Evolutionary conservation across 2,113 vertebrate species (phyloP).

Genomic region (Tachysurus vachellii): DNA sequence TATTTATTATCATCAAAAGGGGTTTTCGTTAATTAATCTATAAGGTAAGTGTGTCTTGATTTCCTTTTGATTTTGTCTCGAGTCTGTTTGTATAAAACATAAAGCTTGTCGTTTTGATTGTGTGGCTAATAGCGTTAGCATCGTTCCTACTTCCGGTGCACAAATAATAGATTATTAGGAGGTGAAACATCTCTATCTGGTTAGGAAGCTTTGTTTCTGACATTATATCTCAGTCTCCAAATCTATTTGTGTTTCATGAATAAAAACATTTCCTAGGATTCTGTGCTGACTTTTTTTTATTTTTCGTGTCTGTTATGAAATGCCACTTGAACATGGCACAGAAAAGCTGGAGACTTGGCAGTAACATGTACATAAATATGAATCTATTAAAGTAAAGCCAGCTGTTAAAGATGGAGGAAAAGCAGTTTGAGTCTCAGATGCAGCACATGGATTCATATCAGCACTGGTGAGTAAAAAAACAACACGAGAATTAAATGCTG

Average conservation of each 20-base stretch:
- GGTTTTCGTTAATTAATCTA: neutral
- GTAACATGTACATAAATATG: slow-evolving; percentile 60
- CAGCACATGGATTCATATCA: slow-evolving; percentile 74
- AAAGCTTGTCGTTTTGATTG: neutral
- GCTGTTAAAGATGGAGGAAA: slow-evolving; percentile 72
- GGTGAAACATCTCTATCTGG: neutral
- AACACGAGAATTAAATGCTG: neutral
- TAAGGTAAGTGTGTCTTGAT: slow-evolving; percentile 11
- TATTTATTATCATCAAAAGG: neutral
- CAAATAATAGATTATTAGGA: neutral
- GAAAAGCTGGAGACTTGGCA: neutral
- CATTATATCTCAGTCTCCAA: neutral
- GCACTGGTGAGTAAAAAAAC: slow-evolving; percentile 72
- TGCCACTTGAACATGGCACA: neutral
- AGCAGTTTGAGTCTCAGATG: slow-evolving; percentile 72
- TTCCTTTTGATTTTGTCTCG: neutral
- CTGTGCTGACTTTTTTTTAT: neutral
- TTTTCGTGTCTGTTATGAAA: neutral
- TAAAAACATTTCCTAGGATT: neutral
- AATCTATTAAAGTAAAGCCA: slow-evolving; percentile 67
- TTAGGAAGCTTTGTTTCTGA: neutral
- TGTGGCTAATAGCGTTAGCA: neutral
- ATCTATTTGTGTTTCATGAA: neutral
- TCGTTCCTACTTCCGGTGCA: neutral
- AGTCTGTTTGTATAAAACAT: neutral